Conservation (phyloP, 2,797 vertebrate species). For the Pempheris klunzingeri region DNA sequence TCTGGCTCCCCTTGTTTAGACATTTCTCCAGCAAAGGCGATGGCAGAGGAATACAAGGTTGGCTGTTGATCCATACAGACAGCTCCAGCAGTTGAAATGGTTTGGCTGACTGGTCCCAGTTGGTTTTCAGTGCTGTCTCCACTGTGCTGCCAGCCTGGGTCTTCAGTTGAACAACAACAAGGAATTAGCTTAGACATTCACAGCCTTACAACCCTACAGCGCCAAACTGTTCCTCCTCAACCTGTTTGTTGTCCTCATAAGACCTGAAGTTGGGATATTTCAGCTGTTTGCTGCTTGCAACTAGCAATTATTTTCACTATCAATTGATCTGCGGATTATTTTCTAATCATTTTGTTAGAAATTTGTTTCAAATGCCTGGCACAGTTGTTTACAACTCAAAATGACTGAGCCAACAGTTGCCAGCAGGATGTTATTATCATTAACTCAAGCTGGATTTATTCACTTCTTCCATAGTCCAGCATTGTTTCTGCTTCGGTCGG, state of each 20-base stretch:
- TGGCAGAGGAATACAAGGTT: slow-evolving; percentile 59
- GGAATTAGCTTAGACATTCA: slow-evolving; percentile 63
- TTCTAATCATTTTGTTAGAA: background rate
- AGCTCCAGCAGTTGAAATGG: slow-evolving; percentile 75
- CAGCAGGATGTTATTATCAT: background rate
- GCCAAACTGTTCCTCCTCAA: slow-evolving; percentile 36
- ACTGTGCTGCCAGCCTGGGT: slow-evolving; percentile 65
- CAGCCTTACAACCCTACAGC: slow-evolving; percentile 44
- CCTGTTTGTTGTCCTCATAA: background rate
- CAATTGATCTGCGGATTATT: background rate
- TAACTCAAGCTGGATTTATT: background rate
- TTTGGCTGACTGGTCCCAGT: slow-evolving; percentile 78
- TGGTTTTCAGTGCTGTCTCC: slow-evolving; percentile 61
- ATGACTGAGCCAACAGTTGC: background rate
- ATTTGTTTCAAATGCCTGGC: background rate
- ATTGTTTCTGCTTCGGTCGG: background rate
- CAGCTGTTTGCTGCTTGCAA: background rate
- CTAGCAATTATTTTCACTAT: background rate
- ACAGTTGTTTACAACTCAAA: background rate
- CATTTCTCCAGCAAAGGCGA: slow-evolving; percentile 62
- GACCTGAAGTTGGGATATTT: slow-evolving; percentile 20
- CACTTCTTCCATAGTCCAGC: background rate
- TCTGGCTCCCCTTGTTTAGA: slow-evolving; percentile 57
- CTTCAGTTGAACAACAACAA: slow-evolving; percentile 50
- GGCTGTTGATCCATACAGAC: slow-evolving; percentile 74